Conservation (phyloP, 2,888 invertebrate species). For the Mythimna pallens region DNA sequence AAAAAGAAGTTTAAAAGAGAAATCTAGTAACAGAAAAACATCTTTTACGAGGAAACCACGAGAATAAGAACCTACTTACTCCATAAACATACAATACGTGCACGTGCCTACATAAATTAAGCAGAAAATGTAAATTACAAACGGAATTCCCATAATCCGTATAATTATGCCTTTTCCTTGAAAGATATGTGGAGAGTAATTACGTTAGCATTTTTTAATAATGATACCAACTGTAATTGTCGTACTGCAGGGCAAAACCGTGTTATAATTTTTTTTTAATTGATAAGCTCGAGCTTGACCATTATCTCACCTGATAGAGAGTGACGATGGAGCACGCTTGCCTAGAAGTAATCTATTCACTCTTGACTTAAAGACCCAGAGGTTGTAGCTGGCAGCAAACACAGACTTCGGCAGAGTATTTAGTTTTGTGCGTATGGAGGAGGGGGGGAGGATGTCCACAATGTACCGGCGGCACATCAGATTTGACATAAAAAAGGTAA, state of each 20-base stretch:
- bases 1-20: not conserved
- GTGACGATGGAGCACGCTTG: too few relatives aligned
- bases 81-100: not conserved
- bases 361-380: too few relatives aligned
- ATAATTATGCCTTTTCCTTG: conserved; percentile 44
- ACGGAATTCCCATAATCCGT: conserved; percentile 29
- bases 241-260: not conserved
- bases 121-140: conserved; percentile 36
- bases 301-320: too few relatives aligned
- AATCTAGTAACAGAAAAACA: conserved; percentile 6
- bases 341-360: too few relatives aligned
- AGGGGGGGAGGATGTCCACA: too few relatives aligned
- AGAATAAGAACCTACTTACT: not conserved
- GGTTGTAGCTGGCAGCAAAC: too few relatives aligned
- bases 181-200: conserved; percentile 12
- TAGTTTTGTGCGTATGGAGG: too few relatives aligned
- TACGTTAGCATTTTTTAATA: not conserved
- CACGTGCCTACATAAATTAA: conserved; percentile 47
- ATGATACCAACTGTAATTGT: not conserved
- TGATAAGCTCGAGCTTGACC: too few relatives aligned
- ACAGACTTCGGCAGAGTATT: too few relatives aligned
- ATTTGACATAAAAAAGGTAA: not conserved
- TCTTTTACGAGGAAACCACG: conserved; percentile 12
- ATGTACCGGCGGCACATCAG: too few relatives aligned
- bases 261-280: not conserved